These are phyloP conservation scores for Bombus pascuorum DNA, from an alignment of 1,140 invertebrate genomes.

Conservation along the genomic window DNA sequence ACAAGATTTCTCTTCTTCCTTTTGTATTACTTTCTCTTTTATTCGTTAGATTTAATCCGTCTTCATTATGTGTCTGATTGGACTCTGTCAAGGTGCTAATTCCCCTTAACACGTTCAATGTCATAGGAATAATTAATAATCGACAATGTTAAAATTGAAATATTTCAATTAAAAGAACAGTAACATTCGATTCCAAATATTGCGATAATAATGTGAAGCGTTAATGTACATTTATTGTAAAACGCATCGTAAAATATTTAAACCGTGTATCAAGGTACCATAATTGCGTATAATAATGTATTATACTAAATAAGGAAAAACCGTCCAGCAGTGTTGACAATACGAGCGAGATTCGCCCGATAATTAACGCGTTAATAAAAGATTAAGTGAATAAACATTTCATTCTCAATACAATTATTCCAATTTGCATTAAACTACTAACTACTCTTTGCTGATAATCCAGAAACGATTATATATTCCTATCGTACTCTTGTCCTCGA, in stretches of 20 bases:
- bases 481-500: background rate
- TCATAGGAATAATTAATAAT: background rate
- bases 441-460: background rate
- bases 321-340: background rate
- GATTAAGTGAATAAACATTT: background rate
- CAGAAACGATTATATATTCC: background rate
- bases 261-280: no score
- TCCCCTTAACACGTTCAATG: background rate
- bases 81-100: background rate
- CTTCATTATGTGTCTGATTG: background rate
- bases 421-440: background rate
- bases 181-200: background rate
- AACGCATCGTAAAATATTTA: no score
- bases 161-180: background rate
- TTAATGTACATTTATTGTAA: no score
- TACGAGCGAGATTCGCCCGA: background rate
- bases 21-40: no score
- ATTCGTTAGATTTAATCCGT: background rate
- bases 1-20: background rate
- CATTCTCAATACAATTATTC: background rate
- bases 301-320: background rate
- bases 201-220: no score
- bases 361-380: no score
- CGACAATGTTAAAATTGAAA: no score
- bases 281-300: no score